Conservation (phyloP, 2,113 vertebrate genomes). For the Passer montanus region DNA sequence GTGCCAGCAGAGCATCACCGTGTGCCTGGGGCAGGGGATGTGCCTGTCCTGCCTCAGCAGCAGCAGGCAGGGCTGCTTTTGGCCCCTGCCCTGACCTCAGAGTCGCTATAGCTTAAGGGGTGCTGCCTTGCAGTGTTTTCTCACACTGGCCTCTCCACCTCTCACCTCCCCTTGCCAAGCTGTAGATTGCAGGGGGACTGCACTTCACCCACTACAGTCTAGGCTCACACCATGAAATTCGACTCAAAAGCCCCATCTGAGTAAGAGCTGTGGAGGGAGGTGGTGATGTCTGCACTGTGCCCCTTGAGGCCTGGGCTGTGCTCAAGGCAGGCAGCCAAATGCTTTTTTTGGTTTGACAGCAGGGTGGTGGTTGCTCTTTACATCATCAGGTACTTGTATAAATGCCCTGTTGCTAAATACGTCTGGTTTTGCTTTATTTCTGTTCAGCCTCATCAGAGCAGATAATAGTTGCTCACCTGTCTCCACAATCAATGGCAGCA, state of each 20-base stretch:
- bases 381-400: not conserved
- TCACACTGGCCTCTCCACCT: not conserved
- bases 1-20: not conserved
- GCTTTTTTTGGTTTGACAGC: not conserved
- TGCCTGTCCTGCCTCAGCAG: not conserved
- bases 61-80: not conserved
- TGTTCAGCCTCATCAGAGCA: not conserved
- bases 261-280: not conserved
- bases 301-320: not conserved
- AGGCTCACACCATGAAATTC: not conserved
- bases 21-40: not conserved
- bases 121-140: not conserved
- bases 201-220: not conserved
- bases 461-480: not conserved
- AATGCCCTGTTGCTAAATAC: not conserved
- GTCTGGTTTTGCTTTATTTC: not conserved
- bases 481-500: not conserved
- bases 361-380: not conserved
- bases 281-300: not conserved
- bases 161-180: not conserved
- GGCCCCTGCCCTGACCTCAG: not conserved
- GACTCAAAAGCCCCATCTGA: not conserved
- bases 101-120: not conserved
- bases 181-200: not conserved
- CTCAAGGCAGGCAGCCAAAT: not conserved